Conservation (phyloP, 2,888 invertebrate genomes). For the Ochropacha duplaris region DNA sequence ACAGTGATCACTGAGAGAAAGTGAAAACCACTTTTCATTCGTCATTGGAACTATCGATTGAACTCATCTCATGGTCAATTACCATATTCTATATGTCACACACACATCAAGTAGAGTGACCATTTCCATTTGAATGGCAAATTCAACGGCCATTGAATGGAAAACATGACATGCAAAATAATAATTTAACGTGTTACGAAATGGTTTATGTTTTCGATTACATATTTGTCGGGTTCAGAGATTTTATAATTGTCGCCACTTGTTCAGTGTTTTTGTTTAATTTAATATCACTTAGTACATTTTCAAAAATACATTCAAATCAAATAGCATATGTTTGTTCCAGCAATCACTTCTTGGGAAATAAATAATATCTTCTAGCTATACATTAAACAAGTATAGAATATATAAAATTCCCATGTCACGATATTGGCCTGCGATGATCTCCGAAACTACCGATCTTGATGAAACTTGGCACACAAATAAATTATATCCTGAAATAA, state of each 20-base stretch:
- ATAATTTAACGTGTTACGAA: background rate
- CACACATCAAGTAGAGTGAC: background rate
- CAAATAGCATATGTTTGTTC: too few species aligned
- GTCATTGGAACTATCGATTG: background rate
- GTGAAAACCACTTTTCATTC: background rate
- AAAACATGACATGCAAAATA: background rate
- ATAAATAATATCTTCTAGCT: too few species aligned
- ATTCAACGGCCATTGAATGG: background rate
- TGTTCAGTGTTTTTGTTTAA: background rate
- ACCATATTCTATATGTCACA: background rate
- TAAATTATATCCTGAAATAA: too few species aligned
- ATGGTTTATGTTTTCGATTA: background rate
- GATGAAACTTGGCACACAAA: too few species aligned
- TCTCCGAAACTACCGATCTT: too few species aligned
- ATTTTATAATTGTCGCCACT: background rate
- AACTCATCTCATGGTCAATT: background rate
- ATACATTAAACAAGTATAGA: too few species aligned
- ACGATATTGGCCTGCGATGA: too few species aligned
- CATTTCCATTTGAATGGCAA: background rate
- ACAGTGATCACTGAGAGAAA: background rate
- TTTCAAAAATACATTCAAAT: too few species aligned
- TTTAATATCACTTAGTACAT: too few species aligned
- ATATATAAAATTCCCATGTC: too few species aligned
- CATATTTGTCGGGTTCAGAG: background rate
- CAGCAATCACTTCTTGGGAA: too few species aligned